These are phyloP conservation scores for Sisor rabdophorus DNA, from an alignment of 2,113 vertebrate genomes.

Conservation along the genomic window DNA sequence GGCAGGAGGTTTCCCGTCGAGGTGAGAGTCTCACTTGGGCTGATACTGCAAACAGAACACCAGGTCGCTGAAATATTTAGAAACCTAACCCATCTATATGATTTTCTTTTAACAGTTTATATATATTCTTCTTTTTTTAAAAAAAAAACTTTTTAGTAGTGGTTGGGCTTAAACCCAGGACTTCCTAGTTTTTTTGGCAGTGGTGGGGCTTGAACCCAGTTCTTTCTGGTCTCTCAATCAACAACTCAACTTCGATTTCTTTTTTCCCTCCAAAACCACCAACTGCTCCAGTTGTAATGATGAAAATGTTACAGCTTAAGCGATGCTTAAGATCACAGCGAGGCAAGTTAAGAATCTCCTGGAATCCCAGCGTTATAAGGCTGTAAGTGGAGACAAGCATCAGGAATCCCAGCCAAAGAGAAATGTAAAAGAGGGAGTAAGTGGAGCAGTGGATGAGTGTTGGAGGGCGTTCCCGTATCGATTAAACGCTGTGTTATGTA, in stretches of 20 bases:
- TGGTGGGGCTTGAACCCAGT: too few species aligned
- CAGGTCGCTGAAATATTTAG: neutral
- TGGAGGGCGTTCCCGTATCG: slow-evolving; percentile 44
- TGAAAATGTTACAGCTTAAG: neutral
- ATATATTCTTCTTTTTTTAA: too few species aligned
- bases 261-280: neutral
- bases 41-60: neutral
- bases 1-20: slow-evolving; percentile 87
- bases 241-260: too few species aligned
- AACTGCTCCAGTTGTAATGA: neutral
- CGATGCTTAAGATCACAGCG: too few species aligned
- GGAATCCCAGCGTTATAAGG: neutral
- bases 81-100: neutral
- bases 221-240: too few species aligned
- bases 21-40: slow-evolving; percentile 70
- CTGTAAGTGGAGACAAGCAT: neutral
- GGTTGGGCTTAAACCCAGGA: too few species aligned
- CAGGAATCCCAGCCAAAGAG: neutral
- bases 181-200: too few species aligned
- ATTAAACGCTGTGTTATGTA: slow-evolving; percentile 44
- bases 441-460: neutral
- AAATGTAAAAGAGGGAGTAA: slow-evolving; percentile 2
- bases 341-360: neutral
- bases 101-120: neutral
- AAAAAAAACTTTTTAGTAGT: neutral